Evolutionary conservation across 2,113 vertebrate genomes (phyloP).

Genomic region (Ochotona curzoniae): DNA sequence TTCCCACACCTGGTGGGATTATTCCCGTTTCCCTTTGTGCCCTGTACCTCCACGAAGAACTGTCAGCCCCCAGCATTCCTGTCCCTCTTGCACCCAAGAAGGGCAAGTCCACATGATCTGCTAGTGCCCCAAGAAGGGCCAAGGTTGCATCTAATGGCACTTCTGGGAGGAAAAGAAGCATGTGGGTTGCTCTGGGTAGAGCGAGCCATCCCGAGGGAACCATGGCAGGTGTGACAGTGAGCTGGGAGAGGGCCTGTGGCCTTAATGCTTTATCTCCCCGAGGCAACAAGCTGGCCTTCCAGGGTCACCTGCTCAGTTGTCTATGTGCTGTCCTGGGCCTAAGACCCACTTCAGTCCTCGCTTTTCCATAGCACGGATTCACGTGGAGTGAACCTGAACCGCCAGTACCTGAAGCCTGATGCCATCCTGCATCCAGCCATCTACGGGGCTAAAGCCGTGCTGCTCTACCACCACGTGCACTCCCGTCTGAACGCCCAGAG

Average conservation of each 20-base stretch:
- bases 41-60: not conserved
- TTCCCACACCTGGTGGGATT: not conserved
- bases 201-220: not conserved
- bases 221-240: not conserved
- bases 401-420: slow-evolving; percentile 95
- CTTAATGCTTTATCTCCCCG: not conserved
- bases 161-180: not conserved
- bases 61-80: not conserved
- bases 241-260: not conserved
- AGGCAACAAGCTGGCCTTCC: not conserved
- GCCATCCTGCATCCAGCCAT: slow-evolving; percentile 94
- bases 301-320: not conserved
- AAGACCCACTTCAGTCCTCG: not conserved
- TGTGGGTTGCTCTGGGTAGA: not conserved
- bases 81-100: not conserved
- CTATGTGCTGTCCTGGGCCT: not conserved
- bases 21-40: not conserved
- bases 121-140: not conserved
- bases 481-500: slow-evolving; percentile 83
- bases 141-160: not conserved
- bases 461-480: slow-evolving; percentile 95
- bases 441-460: slow-evolving; percentile 93
- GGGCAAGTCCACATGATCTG: not conserved
- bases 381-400: slow-evolving; percentile 96
- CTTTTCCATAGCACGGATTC: slow-evolving; percentile 92